A percentile compares a stretch with the other conserved stretches of the same genome.
phyloP scores from a whole-genome alignment of 2,888 invertebrate species.

The Caenorhabditis zanzibari region DNA sequence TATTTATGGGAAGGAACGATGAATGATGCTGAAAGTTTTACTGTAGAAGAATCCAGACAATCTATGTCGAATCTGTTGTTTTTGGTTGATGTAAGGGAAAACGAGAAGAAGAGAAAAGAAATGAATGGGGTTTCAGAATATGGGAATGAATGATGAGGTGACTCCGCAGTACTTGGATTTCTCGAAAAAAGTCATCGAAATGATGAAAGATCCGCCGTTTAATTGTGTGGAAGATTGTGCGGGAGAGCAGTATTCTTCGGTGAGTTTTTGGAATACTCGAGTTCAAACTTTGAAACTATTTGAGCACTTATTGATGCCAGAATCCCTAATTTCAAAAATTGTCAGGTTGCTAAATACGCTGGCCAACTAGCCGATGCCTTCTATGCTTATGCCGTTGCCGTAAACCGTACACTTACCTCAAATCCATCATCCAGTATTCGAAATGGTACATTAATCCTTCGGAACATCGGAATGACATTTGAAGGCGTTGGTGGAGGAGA shows the following conservation, averaged over 20 bases:
- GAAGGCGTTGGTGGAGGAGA: conserved; percentile 48
- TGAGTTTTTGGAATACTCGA: not conserved
- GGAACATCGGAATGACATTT: conserved; percentile 59
- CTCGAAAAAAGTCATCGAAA: conserved; percentile 69
- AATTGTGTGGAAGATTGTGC: conserved; percentile 69
- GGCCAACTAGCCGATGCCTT: conserved; percentile 67
- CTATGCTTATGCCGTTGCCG: conserved; percentile 62
- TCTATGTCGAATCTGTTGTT: conserved; percentile 46
- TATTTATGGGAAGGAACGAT: conserved; percentile 53
- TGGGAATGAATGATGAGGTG: conserved; percentile 59
- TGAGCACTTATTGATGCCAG: too few species aligned
- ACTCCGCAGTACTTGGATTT: conserved; percentile 66
- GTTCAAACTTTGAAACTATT: conserved; percentile 10
- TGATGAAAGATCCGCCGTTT: conserved; percentile 75
- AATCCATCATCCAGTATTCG: conserved; percentile 32
- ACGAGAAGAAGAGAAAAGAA: not conserved
- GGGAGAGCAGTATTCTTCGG: conserved; percentile 31
- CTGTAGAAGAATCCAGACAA: conserved; percentile 19
- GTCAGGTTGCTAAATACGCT: conserved; percentile 61
- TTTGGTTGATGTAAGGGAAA: conserved; percentile 48
- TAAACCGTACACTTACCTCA: conserved; percentile 51
- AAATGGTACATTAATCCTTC: conserved; percentile 49
- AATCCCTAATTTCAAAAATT: not conserved
- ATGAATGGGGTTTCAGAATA: conserved; percentile 45
- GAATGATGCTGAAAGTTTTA: not conserved